A percentile compares a stretch with the other conserved stretches of the same genome.
Evolutionary conservation across 2,797 vertebrate genomes (phyloP).

Genomic region (Sebastolobus alascanus): DNA sequence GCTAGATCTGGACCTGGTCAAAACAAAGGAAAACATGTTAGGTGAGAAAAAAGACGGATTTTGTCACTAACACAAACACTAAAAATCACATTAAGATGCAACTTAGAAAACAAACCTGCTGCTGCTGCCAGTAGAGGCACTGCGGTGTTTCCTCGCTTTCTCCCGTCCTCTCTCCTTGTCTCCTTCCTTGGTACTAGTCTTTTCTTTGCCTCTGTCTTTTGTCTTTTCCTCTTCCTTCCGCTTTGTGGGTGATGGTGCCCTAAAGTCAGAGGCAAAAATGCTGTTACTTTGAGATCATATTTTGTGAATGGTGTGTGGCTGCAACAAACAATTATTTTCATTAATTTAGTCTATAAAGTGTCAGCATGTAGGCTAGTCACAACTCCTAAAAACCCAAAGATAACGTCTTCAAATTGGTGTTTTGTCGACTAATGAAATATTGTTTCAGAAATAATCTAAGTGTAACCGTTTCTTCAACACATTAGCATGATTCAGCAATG

Average conservation of each 20-base stretch:
- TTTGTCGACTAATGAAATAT: background rate
- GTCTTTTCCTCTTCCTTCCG: conserved; percentile 96
- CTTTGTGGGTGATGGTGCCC: conserved; percentile 97
- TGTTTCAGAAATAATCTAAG: rapidly evolving
- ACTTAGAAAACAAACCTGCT: conserved; percentile 86
- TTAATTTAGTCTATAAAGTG: background rate
- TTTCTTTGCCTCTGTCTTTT: conserved; percentile 94
- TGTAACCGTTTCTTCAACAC: background rate
- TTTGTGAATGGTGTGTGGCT: background rate
- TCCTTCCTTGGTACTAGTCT: conserved; percentile 90
- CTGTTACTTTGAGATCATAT: conserved; percentile 4
- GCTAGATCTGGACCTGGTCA: conserved; percentile 86
- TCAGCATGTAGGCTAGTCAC: background rate
- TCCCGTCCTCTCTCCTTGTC: conserved; percentile 95
- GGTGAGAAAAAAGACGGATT: no score
- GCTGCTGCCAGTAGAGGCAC: conserved; percentile 95
- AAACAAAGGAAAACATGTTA: background rate
- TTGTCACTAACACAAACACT: background rate
- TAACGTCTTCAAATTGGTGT: background rate
- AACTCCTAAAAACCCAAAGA: background rate
- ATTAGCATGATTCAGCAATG: background rate
- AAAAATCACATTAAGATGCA: background rate
- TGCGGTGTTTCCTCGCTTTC: conserved; percentile 93
- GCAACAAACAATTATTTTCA: background rate
- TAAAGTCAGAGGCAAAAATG: conserved; percentile 54